Evolutionary conservation across 1,140 invertebrate species (phyloP).

Genomic region (Neodiprion lecontei): DNA sequence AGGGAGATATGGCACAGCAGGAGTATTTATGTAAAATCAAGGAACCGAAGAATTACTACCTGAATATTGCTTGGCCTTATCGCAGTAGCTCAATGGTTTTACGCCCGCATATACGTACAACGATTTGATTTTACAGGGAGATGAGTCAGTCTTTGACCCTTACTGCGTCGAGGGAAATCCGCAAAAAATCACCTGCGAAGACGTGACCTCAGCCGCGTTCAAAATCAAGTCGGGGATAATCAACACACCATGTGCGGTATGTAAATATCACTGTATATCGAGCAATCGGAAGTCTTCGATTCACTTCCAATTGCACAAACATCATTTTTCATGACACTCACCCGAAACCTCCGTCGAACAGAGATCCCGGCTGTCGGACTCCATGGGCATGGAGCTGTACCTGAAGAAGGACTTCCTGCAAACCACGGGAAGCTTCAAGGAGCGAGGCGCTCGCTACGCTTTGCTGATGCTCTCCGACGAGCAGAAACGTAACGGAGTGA

Average conservation of each 20-base stretch:
- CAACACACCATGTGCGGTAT: conserved; percentile 85
- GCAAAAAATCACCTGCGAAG: conserved; percentile 79
- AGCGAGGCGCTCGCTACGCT: conserved; percentile 88
- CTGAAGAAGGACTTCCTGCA: conserved; percentile 95
- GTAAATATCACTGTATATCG: conserved; percentile 34
- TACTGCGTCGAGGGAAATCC: conserved; percentile 82
- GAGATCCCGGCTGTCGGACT: conserved; percentile 80
- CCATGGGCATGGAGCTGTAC: conserved; percentile 85
- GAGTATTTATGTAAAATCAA: no score
- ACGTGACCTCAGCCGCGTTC: conserved; percentile 89
- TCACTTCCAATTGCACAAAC: conserved; percentile 25
- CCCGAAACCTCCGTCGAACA: conserved; percentile 48
- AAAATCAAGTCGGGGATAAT: conserved; percentile 85
- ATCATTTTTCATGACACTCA: conserved; percentile 14
- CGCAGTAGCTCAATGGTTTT: neutral
- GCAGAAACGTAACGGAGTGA: conserved; percentile 79
- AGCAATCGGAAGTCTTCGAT: conserved; percentile 13
- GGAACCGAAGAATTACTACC: no score
- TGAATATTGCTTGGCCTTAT: no score
- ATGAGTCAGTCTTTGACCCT: conserved; percentile 67
- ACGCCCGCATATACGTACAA: conserved; percentile 10
- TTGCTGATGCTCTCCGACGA: conserved; percentile 77
- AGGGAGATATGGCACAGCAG: no score
- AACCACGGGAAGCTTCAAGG: conserved; percentile 92
- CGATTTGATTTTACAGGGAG: conserved; percentile 34